These are phyloP conservation scores for Rhincodon typus DNA, from an alignment of 2,797 vertebrate genomes.

Conservation along the genomic window DNA sequence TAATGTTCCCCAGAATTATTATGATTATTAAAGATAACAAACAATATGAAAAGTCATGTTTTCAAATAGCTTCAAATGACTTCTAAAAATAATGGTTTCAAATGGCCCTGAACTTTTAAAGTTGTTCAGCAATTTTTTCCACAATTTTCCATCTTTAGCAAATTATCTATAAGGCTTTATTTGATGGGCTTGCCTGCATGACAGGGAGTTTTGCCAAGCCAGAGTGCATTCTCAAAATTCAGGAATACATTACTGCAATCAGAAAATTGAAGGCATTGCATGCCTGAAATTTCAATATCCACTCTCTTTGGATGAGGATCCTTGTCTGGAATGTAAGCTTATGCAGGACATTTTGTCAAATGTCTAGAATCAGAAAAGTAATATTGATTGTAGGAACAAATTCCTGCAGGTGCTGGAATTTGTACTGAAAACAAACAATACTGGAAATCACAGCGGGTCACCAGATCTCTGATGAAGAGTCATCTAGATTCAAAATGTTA, in stretches of 20 bases:
- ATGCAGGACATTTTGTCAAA: too few relatives aligned
- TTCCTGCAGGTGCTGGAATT: too few relatives aligned
- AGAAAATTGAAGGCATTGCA: not conserved
- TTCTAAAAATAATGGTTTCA: not conserved
- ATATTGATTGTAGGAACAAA: too few relatives aligned
- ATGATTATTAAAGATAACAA: not conserved
- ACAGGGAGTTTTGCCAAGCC: not conserved
- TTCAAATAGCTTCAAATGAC: not conserved
- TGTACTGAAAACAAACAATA: too few relatives aligned
- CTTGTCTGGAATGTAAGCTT: too few relatives aligned
- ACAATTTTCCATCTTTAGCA: not conserved
- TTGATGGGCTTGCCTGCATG: not conserved
- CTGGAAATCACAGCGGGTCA: too few relatives aligned
- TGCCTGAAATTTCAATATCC: not conserved
- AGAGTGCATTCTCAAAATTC: not conserved
- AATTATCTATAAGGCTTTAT: not conserved
- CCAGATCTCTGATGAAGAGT: too few relatives aligned
- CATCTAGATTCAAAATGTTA: too few relatives aligned
- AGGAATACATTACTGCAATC: not conserved
- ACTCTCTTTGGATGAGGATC: not conserved
- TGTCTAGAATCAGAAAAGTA: too few relatives aligned
- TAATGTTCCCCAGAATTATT: not conserved
- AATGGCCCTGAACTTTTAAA: conserved; percentile 1
- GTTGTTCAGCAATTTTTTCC: not conserved
- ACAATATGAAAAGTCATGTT: not conserved